These are phyloP conservation scores for Aphelenchoides avenae DNA, from an alignment of 1,140 invertebrate genomes.

Conservation along the genomic window DNA sequence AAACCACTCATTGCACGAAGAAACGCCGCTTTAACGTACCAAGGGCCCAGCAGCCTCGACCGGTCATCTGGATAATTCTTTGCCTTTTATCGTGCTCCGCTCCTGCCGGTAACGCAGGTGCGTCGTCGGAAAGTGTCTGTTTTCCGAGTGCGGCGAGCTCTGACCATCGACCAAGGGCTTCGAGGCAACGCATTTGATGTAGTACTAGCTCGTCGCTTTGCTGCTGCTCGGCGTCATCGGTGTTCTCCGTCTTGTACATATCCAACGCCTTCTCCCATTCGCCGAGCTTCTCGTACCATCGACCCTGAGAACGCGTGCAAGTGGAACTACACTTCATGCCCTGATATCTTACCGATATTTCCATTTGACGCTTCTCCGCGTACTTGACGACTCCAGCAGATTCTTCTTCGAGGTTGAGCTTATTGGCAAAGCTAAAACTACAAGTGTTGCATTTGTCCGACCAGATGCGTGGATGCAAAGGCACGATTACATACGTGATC, in stretches of 20 bases:
- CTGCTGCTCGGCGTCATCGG: slow-evolving; percentile 11
- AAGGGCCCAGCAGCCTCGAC: slow-evolving; percentile 88
- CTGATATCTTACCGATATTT: slow-evolving; percentile 49
- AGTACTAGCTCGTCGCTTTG: slow-evolving; percentile 71
- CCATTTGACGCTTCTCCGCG: slow-evolving; percentile 69
- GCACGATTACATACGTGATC: slow-evolving; percentile 37
- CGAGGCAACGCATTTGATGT: slow-evolving; percentile 90
- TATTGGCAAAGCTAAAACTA: slow-evolving; percentile 81
- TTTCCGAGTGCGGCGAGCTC: slow-evolving; percentile 43
- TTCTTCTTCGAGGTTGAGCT: slow-evolving; percentile 94
- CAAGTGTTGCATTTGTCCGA: background rate
- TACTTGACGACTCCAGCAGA: slow-evolving; percentile 84
- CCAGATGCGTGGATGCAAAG: slow-evolving; percentile 1
- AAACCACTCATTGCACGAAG: background rate
- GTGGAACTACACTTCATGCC: no score
- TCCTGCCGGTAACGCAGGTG: background rate
- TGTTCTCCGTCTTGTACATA: slow-evolving; percentile 69
- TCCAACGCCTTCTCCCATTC: slow-evolving; percentile 93
- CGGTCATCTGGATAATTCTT: slow-evolving; percentile 82
- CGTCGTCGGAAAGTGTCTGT: slow-evolving; percentile 17
- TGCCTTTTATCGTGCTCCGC: slow-evolving; percentile 68
- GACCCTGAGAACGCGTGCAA: slow-evolving; percentile 83
- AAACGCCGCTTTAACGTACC: slow-evolving; percentile 54
- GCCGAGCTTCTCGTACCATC: slow-evolving; percentile 98
- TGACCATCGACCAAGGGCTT: slow-evolving; percentile 93